Evolutionary conservation across 2,797 vertebrate genomes (phyloP).

Genomic region (Sphenodon punctatus): DNA sequence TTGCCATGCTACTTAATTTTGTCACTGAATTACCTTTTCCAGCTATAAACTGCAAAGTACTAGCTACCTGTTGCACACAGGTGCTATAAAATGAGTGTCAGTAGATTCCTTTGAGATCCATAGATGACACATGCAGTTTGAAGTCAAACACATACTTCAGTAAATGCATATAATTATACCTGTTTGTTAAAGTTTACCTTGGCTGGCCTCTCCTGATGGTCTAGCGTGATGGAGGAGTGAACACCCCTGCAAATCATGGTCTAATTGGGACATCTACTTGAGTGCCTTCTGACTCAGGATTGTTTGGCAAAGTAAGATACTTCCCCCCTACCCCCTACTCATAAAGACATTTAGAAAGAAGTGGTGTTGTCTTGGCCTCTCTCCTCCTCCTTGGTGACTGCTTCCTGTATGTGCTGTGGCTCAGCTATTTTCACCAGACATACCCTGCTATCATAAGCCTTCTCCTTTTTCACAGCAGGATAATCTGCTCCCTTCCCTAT

Average conservation of each 20-base stretch:
- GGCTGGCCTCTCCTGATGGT: neutral
- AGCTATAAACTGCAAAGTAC: neutral
- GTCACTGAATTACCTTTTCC: neutral
- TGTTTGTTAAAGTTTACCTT: neutral
- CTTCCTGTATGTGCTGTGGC: neutral
- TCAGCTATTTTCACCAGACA: neutral
- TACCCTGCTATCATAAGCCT: neutral
- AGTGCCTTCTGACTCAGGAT: neutral
- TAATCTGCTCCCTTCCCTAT: neutral
- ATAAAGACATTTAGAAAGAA: neutral
- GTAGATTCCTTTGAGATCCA: neutral
- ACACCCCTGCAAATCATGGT: neutral
- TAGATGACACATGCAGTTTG: neutral
- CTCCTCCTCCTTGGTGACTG: neutral
- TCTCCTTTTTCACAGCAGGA: accelerated
- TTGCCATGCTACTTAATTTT: neutral
- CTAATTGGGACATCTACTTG: neutral
- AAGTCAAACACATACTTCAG: conserved; percentile 6
- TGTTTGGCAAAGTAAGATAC: conserved; percentile 5
- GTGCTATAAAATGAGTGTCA: neutral
- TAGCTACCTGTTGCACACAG: neutral
- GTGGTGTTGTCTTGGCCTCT: no score
- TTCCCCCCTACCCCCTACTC: neutral
- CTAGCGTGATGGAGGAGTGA: no score
- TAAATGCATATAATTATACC: neutral